A percentile compares a stretch with the other conserved stretches of the same genome.
These are phyloP conservation scores for Typhlichthys subterraneus DNA, from an alignment of 2,797 vertebrate species.

Conservation along the genomic window DNA sequence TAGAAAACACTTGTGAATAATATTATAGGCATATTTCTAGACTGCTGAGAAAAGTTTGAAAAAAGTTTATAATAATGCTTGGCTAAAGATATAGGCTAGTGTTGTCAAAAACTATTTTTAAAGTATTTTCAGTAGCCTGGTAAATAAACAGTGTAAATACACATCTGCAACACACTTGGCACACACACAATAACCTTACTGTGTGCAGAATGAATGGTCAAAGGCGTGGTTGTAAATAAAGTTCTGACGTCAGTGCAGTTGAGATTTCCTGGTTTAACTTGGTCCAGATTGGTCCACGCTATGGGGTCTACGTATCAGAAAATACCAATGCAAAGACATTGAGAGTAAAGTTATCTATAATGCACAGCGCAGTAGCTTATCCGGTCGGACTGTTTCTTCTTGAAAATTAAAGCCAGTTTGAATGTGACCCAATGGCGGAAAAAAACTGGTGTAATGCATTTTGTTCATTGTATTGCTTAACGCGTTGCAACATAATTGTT, in stretches of 20 bases:
- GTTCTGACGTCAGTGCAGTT: constrained; percentile 40
- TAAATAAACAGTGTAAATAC: too few species aligned
- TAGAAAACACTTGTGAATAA: too few species aligned
- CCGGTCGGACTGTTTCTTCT: background rate
- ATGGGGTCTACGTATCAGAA: constrained; percentile 9
- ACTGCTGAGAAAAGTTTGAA: too few species aligned
- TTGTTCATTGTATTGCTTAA: background rate
- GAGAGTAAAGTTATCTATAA: background rate
- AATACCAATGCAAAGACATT: too few species aligned
- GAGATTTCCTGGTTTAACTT: constrained; percentile 16
- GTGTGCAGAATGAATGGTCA: constrained; percentile 16
- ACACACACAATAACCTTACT: constrained; percentile 46
- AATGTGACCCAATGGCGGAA: background rate
- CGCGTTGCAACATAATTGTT: too few species aligned
- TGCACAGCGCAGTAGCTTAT: background rate
- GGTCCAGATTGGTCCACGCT: background rate
- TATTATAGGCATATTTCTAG: too few species aligned
- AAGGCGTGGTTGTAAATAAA: constrained; percentile 32
- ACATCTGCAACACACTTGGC: too few species aligned
- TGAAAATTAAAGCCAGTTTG: background rate
- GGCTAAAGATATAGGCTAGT: too few species aligned
- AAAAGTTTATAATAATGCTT: too few species aligned
- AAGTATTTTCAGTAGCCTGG: too few species aligned
- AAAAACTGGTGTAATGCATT: too few species aligned
- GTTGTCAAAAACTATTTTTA: too few species aligned